Percentiles rank a stretch among this genome's conserved stretches.
Conservation (phyloP, 1,140 invertebrate genomes). For the Samia ricini region DNA sequence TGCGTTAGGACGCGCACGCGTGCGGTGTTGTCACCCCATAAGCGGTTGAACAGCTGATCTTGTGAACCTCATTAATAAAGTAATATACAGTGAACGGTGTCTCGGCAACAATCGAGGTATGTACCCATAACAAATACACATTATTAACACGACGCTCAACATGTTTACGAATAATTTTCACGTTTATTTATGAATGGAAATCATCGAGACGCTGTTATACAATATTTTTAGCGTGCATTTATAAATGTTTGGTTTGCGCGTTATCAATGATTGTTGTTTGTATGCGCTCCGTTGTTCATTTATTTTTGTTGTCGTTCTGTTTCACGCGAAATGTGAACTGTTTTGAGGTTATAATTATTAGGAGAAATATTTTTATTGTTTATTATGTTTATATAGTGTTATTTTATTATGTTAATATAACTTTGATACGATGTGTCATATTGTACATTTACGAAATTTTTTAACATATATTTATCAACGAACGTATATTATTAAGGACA, state of each 20-base stretch:
- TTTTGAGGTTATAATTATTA: background rate
- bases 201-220: background rate
- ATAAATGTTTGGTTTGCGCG: background rate
- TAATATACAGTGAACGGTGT: conserved; percentile 13
- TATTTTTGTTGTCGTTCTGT: too few relatives aligned
- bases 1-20: conserved; percentile 24
- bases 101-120: background rate
- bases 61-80: too few relatives aligned
- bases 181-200: conserved; percentile 25
- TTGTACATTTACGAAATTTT: too few relatives aligned
- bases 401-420: background rate
- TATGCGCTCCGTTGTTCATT: background rate
- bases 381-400: background rate
- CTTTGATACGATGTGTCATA: background rate
- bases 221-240: conserved; percentile 1
- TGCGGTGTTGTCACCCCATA: conserved; percentile 11
- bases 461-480: too few relatives aligned
- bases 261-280: conserved; percentile 1
- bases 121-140: background rate
- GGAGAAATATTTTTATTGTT: too few relatives aligned
- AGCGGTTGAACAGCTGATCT: conserved; percentile 27
- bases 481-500: too few relatives aligned
- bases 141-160: conserved; percentile 1
- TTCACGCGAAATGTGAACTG: background rate
- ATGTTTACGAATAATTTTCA: conserved; percentile 7